Conservation (phyloP, 35 echinoderm and acorn worm species). For the Strongylocentrotus purpuratus region DNA sequence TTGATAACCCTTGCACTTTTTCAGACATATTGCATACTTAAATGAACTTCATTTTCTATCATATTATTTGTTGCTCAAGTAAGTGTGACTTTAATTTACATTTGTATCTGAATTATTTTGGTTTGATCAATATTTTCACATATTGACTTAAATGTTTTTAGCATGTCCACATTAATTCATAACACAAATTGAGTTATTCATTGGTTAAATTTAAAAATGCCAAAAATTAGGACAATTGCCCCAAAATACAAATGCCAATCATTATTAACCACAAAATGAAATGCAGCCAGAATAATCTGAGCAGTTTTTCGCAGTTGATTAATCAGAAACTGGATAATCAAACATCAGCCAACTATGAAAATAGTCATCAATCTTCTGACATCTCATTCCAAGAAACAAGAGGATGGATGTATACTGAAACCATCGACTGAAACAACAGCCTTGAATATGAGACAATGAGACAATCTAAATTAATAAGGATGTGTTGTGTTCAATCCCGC, state of each 20-base stretch:
- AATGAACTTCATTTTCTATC: no score
- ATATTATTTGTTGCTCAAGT: no score
- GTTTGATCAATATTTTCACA: no score
- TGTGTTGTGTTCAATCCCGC: slow-evolving; percentile 9
- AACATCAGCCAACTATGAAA: neutral
- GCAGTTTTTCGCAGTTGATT: neutral
- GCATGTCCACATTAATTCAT: neutral
- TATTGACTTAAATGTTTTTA: neutral
- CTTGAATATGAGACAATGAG: slow-evolving; percentile 3
- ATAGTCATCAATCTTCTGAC: neutral
- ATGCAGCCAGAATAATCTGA: neutral
- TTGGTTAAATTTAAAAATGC: neutral
- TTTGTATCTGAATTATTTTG: no score
- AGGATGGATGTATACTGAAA: neutral
- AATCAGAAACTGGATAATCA: neutral
- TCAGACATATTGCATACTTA: no score
- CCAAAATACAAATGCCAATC: neutral
- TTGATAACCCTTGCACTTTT: no score
- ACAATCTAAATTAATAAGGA: neutral
- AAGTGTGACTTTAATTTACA: no score
- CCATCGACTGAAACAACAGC: neutral
- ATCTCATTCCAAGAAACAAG: neutral
- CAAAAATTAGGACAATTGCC: neutral
- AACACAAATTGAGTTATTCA: neutral
- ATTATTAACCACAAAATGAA: neutral